A percentile compares a stretch with the other conserved stretches of the same genome.
Conservation (phyloP, 2,113 vertebrate species). For the Triplophysa rosa region DNA sequence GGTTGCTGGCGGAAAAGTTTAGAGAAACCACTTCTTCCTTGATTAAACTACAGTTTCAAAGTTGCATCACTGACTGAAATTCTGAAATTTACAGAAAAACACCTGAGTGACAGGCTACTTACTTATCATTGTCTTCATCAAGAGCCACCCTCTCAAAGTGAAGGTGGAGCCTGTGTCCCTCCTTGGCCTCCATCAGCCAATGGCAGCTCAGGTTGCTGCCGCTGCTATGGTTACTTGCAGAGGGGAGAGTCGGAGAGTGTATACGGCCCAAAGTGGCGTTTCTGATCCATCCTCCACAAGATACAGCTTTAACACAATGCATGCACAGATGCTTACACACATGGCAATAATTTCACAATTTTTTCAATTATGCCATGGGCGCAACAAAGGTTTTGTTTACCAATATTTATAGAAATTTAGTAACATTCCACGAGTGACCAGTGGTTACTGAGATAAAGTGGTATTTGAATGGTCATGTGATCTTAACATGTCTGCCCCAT, state of each 20-base stretch:
- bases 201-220: conserved; percentile 89
- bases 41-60: no score
- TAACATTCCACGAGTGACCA: no score
- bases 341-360: not conserved
- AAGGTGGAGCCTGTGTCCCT: conserved; percentile 85
- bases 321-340: not conserved
- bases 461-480: no score
- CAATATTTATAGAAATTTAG: no score
- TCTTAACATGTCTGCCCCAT: no score
- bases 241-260: conserved; percentile 77
- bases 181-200: conserved; percentile 89
- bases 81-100: not conserved
- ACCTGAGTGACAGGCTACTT: conserved; percentile 38
- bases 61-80: no score
- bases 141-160: conserved; percentile 90
- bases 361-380: no score
- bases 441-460: no score
- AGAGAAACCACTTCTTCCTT: not conserved
- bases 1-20: not conserved
- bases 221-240: conserved; percentile 79
- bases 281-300: conserved; percentile 85
- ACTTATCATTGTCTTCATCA: conserved; percentile 91
- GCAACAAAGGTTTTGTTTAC: no score
- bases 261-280: conserved; percentile 88
- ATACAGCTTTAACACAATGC: conserved; percentile 68